A percentile compares a stretch with the other conserved stretches of the same genome.
phyloP scores from a whole-genome alignment of 2,113 vertebrate species.

The Hippocampus comes region DNA sequence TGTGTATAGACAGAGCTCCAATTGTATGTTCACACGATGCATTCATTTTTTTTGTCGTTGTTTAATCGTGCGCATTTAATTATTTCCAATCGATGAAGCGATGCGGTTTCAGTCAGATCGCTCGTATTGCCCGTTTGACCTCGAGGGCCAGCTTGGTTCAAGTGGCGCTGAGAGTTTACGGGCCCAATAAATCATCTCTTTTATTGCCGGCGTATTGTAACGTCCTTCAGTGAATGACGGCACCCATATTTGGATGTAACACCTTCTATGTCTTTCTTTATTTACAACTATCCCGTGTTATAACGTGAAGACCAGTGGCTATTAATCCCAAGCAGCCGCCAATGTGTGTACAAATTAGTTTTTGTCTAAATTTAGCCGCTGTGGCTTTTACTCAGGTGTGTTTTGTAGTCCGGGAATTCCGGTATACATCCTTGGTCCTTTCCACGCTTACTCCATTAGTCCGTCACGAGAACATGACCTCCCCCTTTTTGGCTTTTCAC shows the following conservation, averaged over 20 bases:
- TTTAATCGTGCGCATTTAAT: not conserved
- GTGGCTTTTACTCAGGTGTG: too few species aligned
- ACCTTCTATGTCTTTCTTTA: not conserved
- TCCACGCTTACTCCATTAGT: slow-evolving; percentile 56
- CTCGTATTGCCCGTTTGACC: slow-evolving; percentile 17
- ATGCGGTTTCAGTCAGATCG: not conserved
- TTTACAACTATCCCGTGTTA: too few species aligned
- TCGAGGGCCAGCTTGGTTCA: not conserved
- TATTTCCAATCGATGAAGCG: not conserved
- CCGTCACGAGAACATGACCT: slow-evolving; percentile 50
- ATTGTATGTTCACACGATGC: not conserved
- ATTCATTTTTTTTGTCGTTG: not conserved
- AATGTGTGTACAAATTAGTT: too few species aligned
- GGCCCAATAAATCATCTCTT: slow-evolving; percentile 4
- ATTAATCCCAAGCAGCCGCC: too few species aligned
- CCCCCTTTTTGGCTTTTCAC: slow-evolving; percentile 23
- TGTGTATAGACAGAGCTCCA: not conserved
- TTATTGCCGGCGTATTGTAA: slow-evolving; percentile 1
- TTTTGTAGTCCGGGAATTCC: too few species aligned
- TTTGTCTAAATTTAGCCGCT: not conserved
- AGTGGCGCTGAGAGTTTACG: slow-evolving; percentile 1
- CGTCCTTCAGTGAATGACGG: slow-evolving; percentile 22
- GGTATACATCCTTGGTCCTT: slow-evolving; percentile 31
- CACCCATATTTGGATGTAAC: slow-evolving; percentile 12
- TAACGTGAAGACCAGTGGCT: too few species aligned